Conservation (phyloP, 1,140 invertebrate species). For the Nephila pilipes region DNA sequence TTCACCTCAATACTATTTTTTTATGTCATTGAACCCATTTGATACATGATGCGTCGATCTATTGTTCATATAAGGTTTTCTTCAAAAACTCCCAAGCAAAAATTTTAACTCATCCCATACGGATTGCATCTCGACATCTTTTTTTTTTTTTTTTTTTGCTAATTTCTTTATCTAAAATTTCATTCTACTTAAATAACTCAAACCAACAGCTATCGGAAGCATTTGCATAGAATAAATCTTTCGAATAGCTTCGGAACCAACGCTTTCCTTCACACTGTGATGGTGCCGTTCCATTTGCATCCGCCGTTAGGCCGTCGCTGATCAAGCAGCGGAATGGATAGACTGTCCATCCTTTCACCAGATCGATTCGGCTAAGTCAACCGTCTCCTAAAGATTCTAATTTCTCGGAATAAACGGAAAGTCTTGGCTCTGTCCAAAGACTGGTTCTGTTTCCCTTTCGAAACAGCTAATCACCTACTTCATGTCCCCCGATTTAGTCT, state of each 20-base stretch:
- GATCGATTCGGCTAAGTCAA: constrained; percentile 5
- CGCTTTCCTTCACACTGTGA: neutral
- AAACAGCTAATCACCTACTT: neutral
- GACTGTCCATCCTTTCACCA: neutral
- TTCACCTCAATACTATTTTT: too few species aligned
- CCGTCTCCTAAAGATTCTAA: neutral
- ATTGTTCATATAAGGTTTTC: too few species aligned
- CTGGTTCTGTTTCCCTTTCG: neutral
- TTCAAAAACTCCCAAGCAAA: too few species aligned
- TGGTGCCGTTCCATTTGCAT: neutral
- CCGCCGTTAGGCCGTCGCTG: too few species aligned
- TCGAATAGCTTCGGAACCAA: too few species aligned
- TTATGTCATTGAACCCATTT: too few species aligned
- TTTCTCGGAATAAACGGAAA: neutral
- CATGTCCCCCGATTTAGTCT: neutral
- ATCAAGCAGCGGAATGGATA: neutral
- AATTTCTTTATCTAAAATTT: neutral
- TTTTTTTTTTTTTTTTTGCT: too few species aligned
- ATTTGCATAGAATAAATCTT: neutral
- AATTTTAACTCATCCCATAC: too few species aligned
- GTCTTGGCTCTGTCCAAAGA: neutral
- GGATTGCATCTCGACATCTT: too few species aligned
- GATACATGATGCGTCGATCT: too few species aligned
- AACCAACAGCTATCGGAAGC: neutral
- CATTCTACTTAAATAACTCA: neutral